Evolutionary conservation across 1,140 invertebrate genomes (phyloP).

Genomic region (Euwallacea similis): DNA sequence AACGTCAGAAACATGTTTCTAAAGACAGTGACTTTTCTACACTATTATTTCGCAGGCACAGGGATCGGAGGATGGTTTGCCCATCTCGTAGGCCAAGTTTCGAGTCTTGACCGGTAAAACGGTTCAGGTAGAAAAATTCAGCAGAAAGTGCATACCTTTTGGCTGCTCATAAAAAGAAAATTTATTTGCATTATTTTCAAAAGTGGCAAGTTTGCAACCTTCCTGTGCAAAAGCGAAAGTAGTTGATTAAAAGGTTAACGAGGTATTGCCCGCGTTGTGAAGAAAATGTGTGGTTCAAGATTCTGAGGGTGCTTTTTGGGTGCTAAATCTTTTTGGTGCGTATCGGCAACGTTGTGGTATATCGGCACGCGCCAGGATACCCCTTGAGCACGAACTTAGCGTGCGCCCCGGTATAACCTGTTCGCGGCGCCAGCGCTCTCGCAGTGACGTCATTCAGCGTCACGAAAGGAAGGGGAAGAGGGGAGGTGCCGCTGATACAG

Average conservation of each 20-base stretch:
- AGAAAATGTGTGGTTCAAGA: not conserved
- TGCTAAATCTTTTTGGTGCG: not conserved
- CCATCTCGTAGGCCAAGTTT: no score
- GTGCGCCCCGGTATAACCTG: constrained; percentile 32
- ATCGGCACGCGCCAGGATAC: constrained; percentile 34
- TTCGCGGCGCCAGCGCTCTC: constrained; percentile 38
- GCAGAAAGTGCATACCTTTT: no score
- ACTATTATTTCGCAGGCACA: no score
- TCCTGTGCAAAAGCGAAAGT: not conserved
- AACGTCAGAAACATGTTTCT: no score
- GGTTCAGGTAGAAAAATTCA: no score
- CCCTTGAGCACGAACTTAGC: constrained; percentile 32
- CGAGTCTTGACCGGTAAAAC: no score
- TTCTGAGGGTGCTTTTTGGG: not conserved
- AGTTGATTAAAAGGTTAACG: not conserved
- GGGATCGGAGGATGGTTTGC: no score
- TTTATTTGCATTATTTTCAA: no score
- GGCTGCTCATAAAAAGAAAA: no score
- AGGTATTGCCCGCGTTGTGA: not conserved
- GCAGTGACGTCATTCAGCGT: constrained; percentile 51
- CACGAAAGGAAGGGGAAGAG: constrained; percentile 42
- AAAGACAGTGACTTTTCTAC: no score
- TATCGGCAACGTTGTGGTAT: constrained; percentile 21
- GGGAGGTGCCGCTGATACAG: constrained; percentile 36
- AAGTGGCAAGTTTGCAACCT: no score